Base-by-base conservation (phyloP, 2,113 vertebrate genomes). In the Prunella himalayana region DNA sequence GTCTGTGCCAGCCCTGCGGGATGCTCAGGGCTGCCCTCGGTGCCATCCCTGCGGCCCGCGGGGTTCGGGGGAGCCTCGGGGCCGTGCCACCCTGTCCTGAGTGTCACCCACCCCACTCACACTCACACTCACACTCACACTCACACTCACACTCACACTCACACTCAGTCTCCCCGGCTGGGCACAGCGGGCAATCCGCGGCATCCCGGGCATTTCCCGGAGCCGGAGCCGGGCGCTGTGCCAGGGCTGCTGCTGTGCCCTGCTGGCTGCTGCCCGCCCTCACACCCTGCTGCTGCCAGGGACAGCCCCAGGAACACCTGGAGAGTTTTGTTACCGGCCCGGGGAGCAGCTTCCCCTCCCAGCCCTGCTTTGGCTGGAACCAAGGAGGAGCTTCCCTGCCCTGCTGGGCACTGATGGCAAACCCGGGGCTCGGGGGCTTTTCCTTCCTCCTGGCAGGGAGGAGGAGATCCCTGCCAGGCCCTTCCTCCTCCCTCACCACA, bases 21-120 rank as follows among this genome's bases (percentile, higher is more conserved):
- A 20, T 9, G 70, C 65, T 70, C 44, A 7, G 45, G 11, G 28
- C 37, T 51, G 27, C 31, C 24, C 24, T 33, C 23, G 1, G 19
- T 35, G 45, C 3, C 18, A 6, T 9, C 4, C 8, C 1, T 3
- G 20, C 28, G 21, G 53, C 2, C 37, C 23, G 0, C 0, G 30
- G 45, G 2, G 45, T 16, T 30, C 4, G 6, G 71, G 37, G 9
- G 47, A 66, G 71, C 23, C 35, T 35, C 0, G 0, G 41, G 51
- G 63, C 51, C 3, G 14, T 2, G 15, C 10, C 63, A 33, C 69
- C 53, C 57, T n/a, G 27, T 53, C 39, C 1, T 4, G 51, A 2
- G 31, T 31, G 65, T 17, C 73, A 1, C 44, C 25, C 68, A 10
- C 23, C 24, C 41, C 28, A 44, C n/a, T 6, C 39, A 23, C 44